Evolutionary conservation across 1,140 invertebrate genomes (phyloP).

Genomic region (Nasonia giraulti): DNA sequence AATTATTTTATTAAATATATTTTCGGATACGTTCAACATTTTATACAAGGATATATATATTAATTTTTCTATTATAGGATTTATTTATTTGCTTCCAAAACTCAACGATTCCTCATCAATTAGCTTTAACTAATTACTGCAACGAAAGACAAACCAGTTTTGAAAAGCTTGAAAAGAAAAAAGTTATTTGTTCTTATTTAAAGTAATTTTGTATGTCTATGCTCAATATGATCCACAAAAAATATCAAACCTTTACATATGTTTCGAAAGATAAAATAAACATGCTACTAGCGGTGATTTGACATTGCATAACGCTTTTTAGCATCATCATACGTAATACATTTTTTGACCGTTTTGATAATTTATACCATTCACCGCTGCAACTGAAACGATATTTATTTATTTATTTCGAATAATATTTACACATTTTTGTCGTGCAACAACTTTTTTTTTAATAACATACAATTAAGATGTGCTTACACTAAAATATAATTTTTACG

Average conservation of each 20-base stretch:
- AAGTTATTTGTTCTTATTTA: not conserved
- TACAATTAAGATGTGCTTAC: too few relatives aligned
- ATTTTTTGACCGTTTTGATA: not conserved
- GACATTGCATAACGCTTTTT: not conserved
- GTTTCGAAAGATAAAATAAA: constrained; percentile 1
- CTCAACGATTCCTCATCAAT: not conserved
- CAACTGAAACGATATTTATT: not conserved
- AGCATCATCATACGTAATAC: constrained; percentile 3
- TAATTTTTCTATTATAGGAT: too few relatives aligned
- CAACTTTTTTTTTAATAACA: too few relatives aligned
- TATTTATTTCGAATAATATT: not conserved
- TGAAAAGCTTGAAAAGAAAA: not conserved
- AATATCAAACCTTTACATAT: not conserved
- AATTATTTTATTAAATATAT: too few relatives aligned
- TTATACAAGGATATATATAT: too few relatives aligned
- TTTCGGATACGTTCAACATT: too few relatives aligned
- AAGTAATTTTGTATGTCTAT: not conserved
- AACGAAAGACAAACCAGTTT: constrained; percentile 10
- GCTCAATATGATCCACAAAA: not conserved
- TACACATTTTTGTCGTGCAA: too few relatives aligned
- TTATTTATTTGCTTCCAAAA: too few relatives aligned
- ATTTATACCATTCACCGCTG: not conserved
- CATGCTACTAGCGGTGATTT: not conserved
- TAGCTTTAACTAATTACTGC: not conserved
- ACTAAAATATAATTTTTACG: too few relatives aligned